phyloP scores from a whole-genome alignment of 1,140 invertebrate genomes.

The Glossosoma conforme region DNA sequence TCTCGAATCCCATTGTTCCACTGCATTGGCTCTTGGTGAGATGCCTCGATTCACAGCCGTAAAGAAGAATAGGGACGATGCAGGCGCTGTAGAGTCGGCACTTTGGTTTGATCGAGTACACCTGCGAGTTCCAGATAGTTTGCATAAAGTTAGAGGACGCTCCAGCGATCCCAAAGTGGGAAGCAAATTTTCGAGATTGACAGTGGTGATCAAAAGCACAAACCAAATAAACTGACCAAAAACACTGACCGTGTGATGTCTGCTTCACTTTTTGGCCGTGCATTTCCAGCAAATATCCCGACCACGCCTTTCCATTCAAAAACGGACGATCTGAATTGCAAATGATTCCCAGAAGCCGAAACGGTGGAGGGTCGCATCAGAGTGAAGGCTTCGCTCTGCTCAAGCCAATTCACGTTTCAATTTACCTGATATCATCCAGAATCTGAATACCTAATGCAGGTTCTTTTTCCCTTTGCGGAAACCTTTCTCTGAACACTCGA shows the following conservation, averaged over 20 bases:
- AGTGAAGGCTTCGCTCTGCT: constrained; percentile 19
- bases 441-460: constrained; percentile 21
- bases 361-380: constrained; percentile 7
- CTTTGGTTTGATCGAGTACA: too few species aligned
- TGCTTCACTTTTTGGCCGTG: constrained; percentile 22
- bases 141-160: too few species aligned
- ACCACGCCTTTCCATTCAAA: constrained; percentile 27
- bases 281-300: constrained; percentile 23
- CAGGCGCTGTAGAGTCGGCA: too few species aligned
- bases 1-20: too few species aligned
- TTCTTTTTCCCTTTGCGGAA: constrained; percentile 5
- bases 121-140: too few species aligned
- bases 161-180: too few species aligned
- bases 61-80: too few species aligned
- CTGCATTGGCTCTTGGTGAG: too few species aligned
- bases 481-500: constrained; percentile 1
- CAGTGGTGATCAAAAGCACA: too few species aligned
- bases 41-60: too few species aligned
- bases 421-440: constrained; percentile 24
- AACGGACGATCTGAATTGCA: constrained; percentile 23
- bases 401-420: constrained; percentile 26
- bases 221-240: constrained; percentile 6
- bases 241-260: neutral
- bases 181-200: too few species aligned
- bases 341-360: constrained; percentile 7